Base-by-base conservation (phyloP, 2,113 vertebrate genomes). In the Calidris pugnax region DNA sequence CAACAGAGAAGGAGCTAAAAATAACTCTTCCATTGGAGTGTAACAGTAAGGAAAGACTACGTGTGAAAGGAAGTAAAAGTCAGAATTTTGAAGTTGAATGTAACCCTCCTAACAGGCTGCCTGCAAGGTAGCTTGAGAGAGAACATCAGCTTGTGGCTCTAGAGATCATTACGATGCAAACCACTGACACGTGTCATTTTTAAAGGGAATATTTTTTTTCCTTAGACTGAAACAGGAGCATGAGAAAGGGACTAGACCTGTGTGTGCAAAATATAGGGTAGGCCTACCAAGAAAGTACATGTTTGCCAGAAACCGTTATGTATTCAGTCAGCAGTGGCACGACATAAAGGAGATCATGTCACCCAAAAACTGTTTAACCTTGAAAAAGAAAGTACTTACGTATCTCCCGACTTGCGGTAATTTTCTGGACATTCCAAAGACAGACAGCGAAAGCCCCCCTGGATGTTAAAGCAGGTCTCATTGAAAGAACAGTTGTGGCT, bases 391-490 rank as follows among this genome's bases (percentile, higher is more conserved):
- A 56, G 85, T 47, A 99, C 99, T 99, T 98, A 99, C 99, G 98
- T 98, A 53, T 99, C 99, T 94, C 98, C 98, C 0, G 98, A 98
- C 56, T 98, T 98, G 43, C 98, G 98, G 96, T 99, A 99, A 91
- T 99, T 99, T 57, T 97, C 96, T 0, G 99, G 99, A 56, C 99
- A 99, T 2, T 99, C 98, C 14, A 99, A 98, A 33, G 98, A 97
- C 80, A 99, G 97, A 59, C 99, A 99, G 95, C 98, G 98, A 96
- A 99, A 99, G 69, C 98, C 97, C 0, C 99, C 99, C 95, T 99
- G 99, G 69, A 99, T 98, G 73, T 99, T 99, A 93, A 99, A 99
- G 98, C 99, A 99, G 96, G 98, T 99, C 98, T 99, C 98, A 0
- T 98, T 98, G 89, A 98, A 98, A 3, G 98, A 91, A 91, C 99